Evolutionary conservation across 2,888 invertebrate species (phyloP).

Genomic region (Dolichopus griseipennis): DNA sequence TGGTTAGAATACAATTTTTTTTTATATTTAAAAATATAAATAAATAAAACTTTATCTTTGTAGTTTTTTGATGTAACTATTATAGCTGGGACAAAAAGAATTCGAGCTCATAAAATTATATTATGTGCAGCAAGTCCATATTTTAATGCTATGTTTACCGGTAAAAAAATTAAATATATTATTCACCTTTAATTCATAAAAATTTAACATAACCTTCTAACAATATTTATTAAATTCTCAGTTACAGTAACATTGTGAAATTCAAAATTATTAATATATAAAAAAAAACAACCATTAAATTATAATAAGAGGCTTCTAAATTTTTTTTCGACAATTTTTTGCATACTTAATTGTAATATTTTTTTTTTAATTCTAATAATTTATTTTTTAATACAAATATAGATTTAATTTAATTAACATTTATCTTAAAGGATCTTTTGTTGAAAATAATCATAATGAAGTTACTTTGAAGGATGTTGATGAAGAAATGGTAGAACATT

Average conservation of each 20-base stretch:
- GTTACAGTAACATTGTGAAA: too few relatives aligned
- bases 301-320: too few relatives aligned
- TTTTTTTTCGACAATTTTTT: too few relatives aligned
- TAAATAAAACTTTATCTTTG: slow-evolving; percentile 9
- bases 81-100: slow-evolving; percentile 22
- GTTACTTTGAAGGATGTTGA: slow-evolving; percentile 28
- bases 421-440: slow-evolving; percentile 27
- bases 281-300: too few relatives aligned
- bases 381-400: background rate
- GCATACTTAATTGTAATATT: too few relatives aligned
- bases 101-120: slow-evolving; percentile 28
- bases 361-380: background rate
- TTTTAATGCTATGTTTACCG: slow-evolving; percentile 30
- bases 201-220: background rate
- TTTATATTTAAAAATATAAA: background rate
- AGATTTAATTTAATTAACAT: background rate
- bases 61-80: slow-evolving; percentile 28
- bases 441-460: slow-evolving; percentile 27
- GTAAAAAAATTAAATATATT: slow-evolving; percentile 15
- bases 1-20: slow-evolving; percentile 7
- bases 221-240: background rate
- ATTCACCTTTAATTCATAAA: too few relatives aligned
- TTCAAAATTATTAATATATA: too few relatives aligned
- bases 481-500: slow-evolving; percentile 23
- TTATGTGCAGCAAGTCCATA: slow-evolving; percentile 30